Evolutionary conservation across 2,113 vertebrate species (phyloP), one percentile per base, ranked within the genome.

Genomic region (Calyptommatus sinebrachiatus): DNA sequence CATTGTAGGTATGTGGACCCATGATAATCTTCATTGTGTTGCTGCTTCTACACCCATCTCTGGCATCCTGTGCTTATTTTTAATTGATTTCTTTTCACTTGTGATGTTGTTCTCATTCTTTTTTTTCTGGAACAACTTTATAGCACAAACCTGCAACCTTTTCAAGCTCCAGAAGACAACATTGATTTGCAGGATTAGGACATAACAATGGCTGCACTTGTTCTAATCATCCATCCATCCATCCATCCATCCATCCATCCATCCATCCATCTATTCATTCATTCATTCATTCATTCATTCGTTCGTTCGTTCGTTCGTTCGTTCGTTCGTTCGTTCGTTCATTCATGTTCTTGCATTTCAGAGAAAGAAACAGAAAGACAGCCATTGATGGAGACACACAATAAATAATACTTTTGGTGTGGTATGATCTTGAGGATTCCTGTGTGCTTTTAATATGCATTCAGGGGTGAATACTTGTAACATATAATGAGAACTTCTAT

Each of bases 11-110:
- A 84, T 91, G 89, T 90, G 84, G 89, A 91, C 87, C 82, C 89
- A 88, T 88, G 83, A 79, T 90, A 92, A 90, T 88, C 86, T 88
- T 84, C 85, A 84, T 86, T 73, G 73, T 61, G 79, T 82, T 87
- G 84, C 88, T 88, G 85, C 86, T 75, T 87, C 70, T 85, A 88
- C 89, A 90, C 91, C 90, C 76, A 81, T 93, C 91, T 88, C 83
- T 88, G 85, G 87, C 89, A 85, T 83, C 88, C 31, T 71, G 76
- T 79, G 60, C 90, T 91, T 84, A 78, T 67, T 80, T 89, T 87
- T 91, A 90, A 90, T 86, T 91, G 83, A 91, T 91, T 91, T 90
- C 80, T 92, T 88, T 88, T 67, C 75, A 67, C 76, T 75, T 83
- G 80, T 82, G 88, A 73, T 41, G 48, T 26, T 69, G 24, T 86